Percentiles rank a stretch among this genome's conserved stretches.
Conservation (phyloP, 2,888 invertebrate genomes). For the Caenorhabditis virilis region DNA sequence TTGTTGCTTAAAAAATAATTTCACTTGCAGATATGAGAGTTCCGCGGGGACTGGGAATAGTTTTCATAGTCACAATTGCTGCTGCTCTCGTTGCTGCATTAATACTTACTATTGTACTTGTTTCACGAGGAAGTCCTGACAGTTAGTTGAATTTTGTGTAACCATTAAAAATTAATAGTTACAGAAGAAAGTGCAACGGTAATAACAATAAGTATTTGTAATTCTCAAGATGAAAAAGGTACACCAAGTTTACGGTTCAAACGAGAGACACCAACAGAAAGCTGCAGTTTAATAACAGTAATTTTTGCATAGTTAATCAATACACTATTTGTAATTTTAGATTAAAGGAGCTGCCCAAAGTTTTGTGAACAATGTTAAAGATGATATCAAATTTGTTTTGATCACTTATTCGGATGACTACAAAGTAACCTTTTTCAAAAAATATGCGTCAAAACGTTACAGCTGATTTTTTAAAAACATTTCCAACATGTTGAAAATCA, state of each 20-base stretch:
- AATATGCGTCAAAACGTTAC: too few species aligned
- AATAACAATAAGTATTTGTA: slow-evolving; percentile 26
- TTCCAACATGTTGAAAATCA: too few species aligned
- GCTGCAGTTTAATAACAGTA: slow-evolving; percentile 3
- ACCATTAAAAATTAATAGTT: background rate
- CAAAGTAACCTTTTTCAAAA: background rate
- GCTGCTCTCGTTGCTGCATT: slow-evolving; percentile 23
- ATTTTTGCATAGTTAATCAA: background rate
- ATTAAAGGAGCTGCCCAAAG: background rate
- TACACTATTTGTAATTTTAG: background rate
- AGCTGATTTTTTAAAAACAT: too few species aligned
- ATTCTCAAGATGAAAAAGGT: slow-evolving; percentile 2
- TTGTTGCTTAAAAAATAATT: too few species aligned
- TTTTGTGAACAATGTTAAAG: background rate
- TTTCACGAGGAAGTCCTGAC: background rate
- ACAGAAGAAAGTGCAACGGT: slow-evolving; percentile 7
- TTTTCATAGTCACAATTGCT: slow-evolving; percentile 25
- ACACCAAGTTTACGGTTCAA: slow-evolving; percentile 7
- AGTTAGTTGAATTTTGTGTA: background rate
- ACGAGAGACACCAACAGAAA: slow-evolving; percentile 1
- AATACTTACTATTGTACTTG: slow-evolving; percentile 28
- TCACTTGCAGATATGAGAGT: slow-evolving; percentile 30
- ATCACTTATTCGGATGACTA: background rate
- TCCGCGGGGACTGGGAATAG: slow-evolving; percentile 28
- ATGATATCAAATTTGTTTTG: background rate